Evolutionary conservation across 2,797 vertebrate species (phyloP), one percentile per base, ranked within the genome.

Genomic region (Peromyscus eremicus): DNA sequence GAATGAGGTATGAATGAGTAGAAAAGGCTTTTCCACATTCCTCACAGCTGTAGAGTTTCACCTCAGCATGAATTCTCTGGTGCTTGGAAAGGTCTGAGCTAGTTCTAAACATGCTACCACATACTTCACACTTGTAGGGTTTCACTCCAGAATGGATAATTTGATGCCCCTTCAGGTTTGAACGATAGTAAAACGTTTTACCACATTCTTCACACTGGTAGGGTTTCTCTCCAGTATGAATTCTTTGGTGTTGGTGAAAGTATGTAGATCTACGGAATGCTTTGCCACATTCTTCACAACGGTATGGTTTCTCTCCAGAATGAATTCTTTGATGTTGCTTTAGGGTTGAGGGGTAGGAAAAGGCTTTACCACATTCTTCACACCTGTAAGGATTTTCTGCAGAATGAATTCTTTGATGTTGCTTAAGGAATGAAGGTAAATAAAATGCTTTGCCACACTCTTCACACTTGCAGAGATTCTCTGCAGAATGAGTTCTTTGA

Each of bases 291-390:
- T 87, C 85, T 19, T 71, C 25, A 71, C 85, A 87, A 2, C 55
- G 87, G 66, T 52, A 82, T 4, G 66, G 75, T 83, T 73, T 92
- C 79, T 92, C 90, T 66, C 90, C 90, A 62, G 79, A 55, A 25
- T 83, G 90, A 68, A 93, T 85, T 32, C 83, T n/a, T 62, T 93
- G 81, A 93, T 93, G 92, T 11, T 93, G 62, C 43, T 85, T 93
- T 64, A 93, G 71, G 46, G 79, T 55, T 66, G 92, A 83, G 57
- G 73, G 83, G 21, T 93, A 84, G 25, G 73, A 75, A 73, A 93
- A 93, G n/a, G 81, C 73, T 79, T 93, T 87, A 0, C 92, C 92
- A 34, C 92, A 93, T 34, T 85, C 83, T 40, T 75, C 73, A 86
- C 92, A 93, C 71, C 49, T 32, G 62, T 87, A 93, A 64, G 83